Base-by-base conservation (phyloP, 2,888 invertebrate genomes). In the Drosophila bunnanda region DNA sequence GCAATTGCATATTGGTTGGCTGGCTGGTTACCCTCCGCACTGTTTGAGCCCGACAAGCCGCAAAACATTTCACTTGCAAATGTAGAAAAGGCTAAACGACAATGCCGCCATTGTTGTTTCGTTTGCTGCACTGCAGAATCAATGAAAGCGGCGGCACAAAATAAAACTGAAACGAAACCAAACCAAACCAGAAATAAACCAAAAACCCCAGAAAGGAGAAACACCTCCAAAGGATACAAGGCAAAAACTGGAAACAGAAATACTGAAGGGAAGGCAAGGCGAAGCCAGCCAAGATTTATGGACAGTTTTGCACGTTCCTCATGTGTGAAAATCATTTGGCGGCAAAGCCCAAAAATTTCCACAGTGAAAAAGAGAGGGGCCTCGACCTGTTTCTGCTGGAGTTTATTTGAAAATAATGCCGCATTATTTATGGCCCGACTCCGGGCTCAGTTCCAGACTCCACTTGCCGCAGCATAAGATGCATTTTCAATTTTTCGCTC, bases 371-470 rank as follows among this genome's bases (percentile, higher is more conserved):
- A 65, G 41, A 13, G 41, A n/a, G 41, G 44, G 22, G 53, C 20
- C 44, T 38, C 34, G 67, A 36, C 56, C 65, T 64, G 36, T 55
- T 72, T 67, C 73, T 73, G 50, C 12, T 32, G 53, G 79, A 83
- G 88, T 88, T 89, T 88, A 86, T 89, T 87, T 84, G 85, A 85
- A 89, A 89, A 89, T 85, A 88, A 88, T 83, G 86, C 85, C 75
- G 76, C 80, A 79, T 86, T 86, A 88, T 88, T 90, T 88, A 88
- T 90, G 83, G 79, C 75, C 58, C 79, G 71, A 65, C 67, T 54
- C 48, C 36, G 70, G 38, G 62, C 70, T 68, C 79, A 61, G 69
- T 72, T 39, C 15, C 76, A 50, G 59, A 67, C 74, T 64, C 60
- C 32, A n/a, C 44, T 38, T 44, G 36, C 32, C 66, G 50, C 39